Conservation (phyloP, 2,797 vertebrate genomes). For the Pogonophryne albipinna region DNA sequence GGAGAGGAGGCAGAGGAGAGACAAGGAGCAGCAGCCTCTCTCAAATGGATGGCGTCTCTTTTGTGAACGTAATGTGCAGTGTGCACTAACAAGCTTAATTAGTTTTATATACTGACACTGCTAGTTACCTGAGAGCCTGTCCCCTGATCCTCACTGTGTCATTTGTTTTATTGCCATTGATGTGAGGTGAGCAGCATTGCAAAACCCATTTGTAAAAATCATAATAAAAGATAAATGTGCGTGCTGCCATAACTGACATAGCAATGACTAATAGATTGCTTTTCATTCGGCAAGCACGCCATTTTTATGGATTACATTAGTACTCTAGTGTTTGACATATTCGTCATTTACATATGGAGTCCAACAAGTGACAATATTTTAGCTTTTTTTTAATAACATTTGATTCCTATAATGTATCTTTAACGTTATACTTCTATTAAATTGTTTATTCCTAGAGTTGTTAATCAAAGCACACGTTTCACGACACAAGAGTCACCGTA, state of each 20-base stretch:
- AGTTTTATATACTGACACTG: slow-evolving; percentile 42
- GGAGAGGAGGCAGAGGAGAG: slow-evolving; percentile 28
- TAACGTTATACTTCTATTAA: background rate
- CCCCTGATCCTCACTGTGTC: slow-evolving; percentile 10
- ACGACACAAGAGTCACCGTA: too few species aligned
- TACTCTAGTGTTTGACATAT: slow-evolving; percentile 1
- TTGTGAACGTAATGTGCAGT: slow-evolving; percentile 33
- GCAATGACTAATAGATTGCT: slow-evolving; percentile 6
- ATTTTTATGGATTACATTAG: slow-evolving; percentile 17
- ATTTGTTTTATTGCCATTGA: slow-evolving; percentile 23
- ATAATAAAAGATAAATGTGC: slow-evolving; percentile 17
- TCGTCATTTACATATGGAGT: background rate
- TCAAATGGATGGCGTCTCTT: slow-evolving; percentile 39
- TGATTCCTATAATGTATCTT: background rate
- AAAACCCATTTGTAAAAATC: slow-evolving; percentile 23
- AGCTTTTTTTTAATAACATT: background rate
- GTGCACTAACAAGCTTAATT: slow-evolving; percentile 51
- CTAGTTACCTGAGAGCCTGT: slow-evolving; percentile 39
- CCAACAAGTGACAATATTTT: background rate
- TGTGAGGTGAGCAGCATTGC: slow-evolving; percentile 1
- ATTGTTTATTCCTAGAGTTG: background rate
- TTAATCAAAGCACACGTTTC: background rate
- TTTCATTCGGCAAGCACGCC: background rate
- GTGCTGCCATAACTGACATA: background rate
- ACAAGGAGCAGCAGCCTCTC: slow-evolving; percentile 41